Conservation (phyloP, 2,113 vertebrate genomes). For the Thamnaconus septentrionalis region DNA sequence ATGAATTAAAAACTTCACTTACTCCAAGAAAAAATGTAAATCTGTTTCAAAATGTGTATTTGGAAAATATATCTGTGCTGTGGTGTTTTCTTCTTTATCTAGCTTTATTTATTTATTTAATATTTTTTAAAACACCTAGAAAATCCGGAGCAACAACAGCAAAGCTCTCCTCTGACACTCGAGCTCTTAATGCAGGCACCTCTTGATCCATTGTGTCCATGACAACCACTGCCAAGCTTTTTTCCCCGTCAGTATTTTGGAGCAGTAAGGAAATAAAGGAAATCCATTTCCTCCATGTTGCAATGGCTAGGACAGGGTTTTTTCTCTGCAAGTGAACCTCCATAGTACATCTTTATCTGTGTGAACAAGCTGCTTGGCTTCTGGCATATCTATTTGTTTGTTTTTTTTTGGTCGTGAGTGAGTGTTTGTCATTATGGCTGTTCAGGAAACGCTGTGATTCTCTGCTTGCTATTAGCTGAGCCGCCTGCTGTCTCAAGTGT, state of each 20-base stretch:
- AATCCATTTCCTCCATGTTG: conserved; percentile 44
- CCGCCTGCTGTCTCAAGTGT: conserved; percentile 11
- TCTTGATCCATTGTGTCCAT: conserved; percentile 22
- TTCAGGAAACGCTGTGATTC: background rate
- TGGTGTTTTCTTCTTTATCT: too few relatives aligned
- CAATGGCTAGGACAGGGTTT: conserved; percentile 32
- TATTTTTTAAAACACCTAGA: too few relatives aligned
- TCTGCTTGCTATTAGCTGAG: conserved; percentile 18
- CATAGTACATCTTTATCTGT: conserved; percentile 15
- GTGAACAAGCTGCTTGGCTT: conserved; percentile 31
- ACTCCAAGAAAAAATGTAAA: too few relatives aligned
- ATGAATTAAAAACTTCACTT: too few relatives aligned
- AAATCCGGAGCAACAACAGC: too few relatives aligned
- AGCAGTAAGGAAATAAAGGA: conserved; percentile 38
- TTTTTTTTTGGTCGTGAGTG: background rate
- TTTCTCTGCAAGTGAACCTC: conserved; percentile 32
- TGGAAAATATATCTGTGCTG: too few relatives aligned
- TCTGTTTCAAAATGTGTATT: too few relatives aligned
- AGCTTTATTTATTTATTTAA: too few relatives aligned
- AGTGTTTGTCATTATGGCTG: background rate
- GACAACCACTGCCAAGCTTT: too few relatives aligned
- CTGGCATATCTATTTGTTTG: conserved; percentile 5
- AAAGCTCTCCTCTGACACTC: background rate
- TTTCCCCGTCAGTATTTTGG: conserved; percentile 46
- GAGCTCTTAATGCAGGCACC: conserved; percentile 1